These are phyloP conservation scores for Diaprepes abbreviatus DNA, from an alignment of 2,888 invertebrate species.

Conservation along the genomic window DNA sequence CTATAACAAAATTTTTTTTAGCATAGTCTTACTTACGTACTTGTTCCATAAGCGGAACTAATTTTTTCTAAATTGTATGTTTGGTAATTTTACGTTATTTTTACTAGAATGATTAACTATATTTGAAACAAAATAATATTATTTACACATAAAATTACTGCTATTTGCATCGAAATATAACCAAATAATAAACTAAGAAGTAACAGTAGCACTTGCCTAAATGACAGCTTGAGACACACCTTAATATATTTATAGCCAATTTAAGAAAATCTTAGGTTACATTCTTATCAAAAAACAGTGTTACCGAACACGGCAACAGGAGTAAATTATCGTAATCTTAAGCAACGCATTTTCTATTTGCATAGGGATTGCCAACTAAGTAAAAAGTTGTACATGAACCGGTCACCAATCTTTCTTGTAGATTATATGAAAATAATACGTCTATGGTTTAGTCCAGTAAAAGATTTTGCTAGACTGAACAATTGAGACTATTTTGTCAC, in stretches of 20 bases:
- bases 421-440: constrained; percentile 22
- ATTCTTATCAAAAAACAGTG: constrained; percentile 42
- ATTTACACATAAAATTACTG: too few species aligned
- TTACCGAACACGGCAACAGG: constrained; percentile 41
- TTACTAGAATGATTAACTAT: too few species aligned
- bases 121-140: too few species aligned
- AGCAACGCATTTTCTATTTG: constrained; percentile 42
- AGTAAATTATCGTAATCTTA: constrained; percentile 45
- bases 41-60: too few species aligned
- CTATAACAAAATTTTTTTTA: too few species aligned
- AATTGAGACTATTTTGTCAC: too few species aligned
- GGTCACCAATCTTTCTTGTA: constrained; percentile 47
- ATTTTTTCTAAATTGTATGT: too few species aligned
- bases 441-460: constrained; percentile 8
- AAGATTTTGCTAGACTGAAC: too few species aligned
- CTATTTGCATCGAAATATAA: too few species aligned
- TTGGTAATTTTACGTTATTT: too few species aligned
- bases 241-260: constrained; percentile 44
- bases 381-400: constrained; percentile 48
- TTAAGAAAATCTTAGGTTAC: constrained; percentile 45
- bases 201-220: constrained; percentile 20
- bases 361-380: constrained; percentile 38
- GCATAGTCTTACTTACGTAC: too few species aligned
- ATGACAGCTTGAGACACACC: constrained; percentile 36
- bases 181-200: constrained; percentile 18